Conservation (phyloP, 2,888 invertebrate species). For the Mylabris sibirica region DNA sequence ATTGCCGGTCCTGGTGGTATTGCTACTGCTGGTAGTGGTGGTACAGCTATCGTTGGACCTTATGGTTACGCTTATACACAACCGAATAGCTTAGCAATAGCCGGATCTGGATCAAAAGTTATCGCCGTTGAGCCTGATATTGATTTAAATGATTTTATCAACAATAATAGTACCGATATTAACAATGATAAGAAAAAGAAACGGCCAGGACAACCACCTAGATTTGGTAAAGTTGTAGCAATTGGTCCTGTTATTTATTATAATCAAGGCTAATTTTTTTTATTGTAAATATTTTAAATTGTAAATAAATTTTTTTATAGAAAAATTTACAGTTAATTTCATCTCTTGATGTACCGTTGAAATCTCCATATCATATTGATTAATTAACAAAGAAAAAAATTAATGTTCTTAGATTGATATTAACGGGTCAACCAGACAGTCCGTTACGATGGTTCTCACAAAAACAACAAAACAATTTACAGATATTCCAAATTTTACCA, state of each 20-base stretch:
- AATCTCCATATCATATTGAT: background rate
- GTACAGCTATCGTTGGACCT: constrained; percentile 82
- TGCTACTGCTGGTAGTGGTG: constrained; percentile 80
- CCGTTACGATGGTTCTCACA: background rate
- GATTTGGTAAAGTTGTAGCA: constrained; percentile 75
- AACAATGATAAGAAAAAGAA: constrained; percentile 48
- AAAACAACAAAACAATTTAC: background rate
- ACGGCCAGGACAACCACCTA: constrained; percentile 56
- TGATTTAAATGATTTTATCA: constrained; percentile 67
- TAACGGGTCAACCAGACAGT: background rate
- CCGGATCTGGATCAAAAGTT: constrained; percentile 76
- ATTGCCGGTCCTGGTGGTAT: constrained; percentile 85
- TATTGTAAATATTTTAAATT: constrained; percentile 10
- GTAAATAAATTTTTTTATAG: constrained; percentile 7
- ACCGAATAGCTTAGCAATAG: constrained; percentile 78
- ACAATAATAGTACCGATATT: constrained; percentile 42
- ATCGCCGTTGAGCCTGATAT: constrained; percentile 71
- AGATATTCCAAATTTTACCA: background rate
- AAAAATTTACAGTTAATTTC: constrained; percentile 1
- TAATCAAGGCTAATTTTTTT: constrained; percentile 53
- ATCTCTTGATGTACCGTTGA: background rate
- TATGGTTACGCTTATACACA: constrained; percentile 79
- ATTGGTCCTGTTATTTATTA: constrained; percentile 78
- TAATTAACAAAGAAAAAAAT: no score
- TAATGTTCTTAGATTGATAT: background rate